Evolutionary conservation across 2,888 invertebrate species (phyloP).

Genomic region (Rhagium mordax): DNA sequence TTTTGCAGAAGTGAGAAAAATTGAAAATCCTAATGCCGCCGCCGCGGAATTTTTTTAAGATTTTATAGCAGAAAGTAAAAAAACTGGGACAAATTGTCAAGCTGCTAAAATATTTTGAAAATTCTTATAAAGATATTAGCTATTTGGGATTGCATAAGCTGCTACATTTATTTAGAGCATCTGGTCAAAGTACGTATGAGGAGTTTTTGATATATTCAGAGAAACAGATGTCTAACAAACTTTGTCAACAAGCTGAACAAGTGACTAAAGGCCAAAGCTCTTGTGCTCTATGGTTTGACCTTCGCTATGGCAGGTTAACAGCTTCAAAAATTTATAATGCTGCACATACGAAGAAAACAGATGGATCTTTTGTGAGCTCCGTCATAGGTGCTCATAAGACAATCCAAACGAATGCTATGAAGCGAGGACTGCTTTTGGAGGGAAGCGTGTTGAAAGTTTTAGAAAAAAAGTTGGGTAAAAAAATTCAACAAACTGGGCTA

Average conservation of each 20-base stretch:
- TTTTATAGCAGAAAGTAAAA: too few relatives aligned
- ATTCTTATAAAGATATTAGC: too few relatives aligned
- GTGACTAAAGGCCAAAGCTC: neutral
- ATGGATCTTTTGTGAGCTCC: neutral
- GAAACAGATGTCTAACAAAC: neutral
- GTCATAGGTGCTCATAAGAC: neutral
- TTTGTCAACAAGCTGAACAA: too few relatives aligned
- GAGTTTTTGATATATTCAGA: too few relatives aligned
- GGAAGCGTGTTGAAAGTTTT: neutral
- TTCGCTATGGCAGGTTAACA: slow-evolving; percentile 13
- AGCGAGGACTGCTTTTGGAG: neutral
- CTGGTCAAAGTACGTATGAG: too few relatives aligned
- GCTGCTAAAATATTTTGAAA: too few relatives aligned
- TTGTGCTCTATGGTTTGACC: neutral
- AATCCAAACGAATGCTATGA: neutral
- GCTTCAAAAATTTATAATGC: slow-evolving; percentile 20
- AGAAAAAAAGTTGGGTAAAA: neutral
- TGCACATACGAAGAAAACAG: neutral
- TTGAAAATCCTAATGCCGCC: too few relatives aligned
- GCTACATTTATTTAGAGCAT: too few relatives aligned
- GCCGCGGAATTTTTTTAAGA: too few relatives aligned
- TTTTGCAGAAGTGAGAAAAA: too few relatives aligned
- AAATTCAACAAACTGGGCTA: neutral
- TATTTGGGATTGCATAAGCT: too few relatives aligned
- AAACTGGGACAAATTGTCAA: too few relatives aligned